Base-by-base conservation (phyloP, 2,797 vertebrate genomes). In the Ataeniobius toweri region DNA sequence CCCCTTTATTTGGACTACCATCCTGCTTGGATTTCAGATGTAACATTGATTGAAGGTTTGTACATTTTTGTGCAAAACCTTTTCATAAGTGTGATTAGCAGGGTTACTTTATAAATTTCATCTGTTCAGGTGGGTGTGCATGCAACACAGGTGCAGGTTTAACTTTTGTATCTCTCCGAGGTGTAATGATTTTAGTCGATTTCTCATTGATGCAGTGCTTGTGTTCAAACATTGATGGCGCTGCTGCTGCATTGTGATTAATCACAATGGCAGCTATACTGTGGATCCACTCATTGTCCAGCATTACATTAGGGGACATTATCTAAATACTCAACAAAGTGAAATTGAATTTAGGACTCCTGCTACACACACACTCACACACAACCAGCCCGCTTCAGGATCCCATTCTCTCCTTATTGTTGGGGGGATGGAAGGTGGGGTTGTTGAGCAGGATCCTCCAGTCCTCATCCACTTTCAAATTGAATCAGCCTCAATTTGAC, bases 301-400 rank as follows among this genome's bases (percentile, higher is more conserved):
- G 73, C 90, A 94, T 94, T 93, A 89, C 89, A 92, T 95, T 93
- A 92, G 88, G 82, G 84, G 88, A 93, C 92, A 94, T 94, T 94
- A 93, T 94, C 94, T 94, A 94, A 95, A 94, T 94, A 91, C 92
- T 94, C 93, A 91, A 93, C 92, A 92, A 92, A 94, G 91, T 93
- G 90, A 93, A 93, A 94, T 95, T 94, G 90, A 94, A 94, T 94
- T 94, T 93, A 86, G 84, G 81, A 73, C 83, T 88, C 81, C 83
- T 73, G 81, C 85, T 85, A 67, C 80, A 58, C 44, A 71, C 74
- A 31, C 20, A 26, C 9, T 18, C 16, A 53, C n/a, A 22, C 59
- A 56, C 16, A 89, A 93, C 93, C 76, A 91, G 92, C 71, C 91
- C 72, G 83, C 89, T 91, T 84, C 79, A 75, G 87, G 89, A 93